Conservation (phyloP, 2,113 vertebrate species). For the Caranx melampygus region DNA sequence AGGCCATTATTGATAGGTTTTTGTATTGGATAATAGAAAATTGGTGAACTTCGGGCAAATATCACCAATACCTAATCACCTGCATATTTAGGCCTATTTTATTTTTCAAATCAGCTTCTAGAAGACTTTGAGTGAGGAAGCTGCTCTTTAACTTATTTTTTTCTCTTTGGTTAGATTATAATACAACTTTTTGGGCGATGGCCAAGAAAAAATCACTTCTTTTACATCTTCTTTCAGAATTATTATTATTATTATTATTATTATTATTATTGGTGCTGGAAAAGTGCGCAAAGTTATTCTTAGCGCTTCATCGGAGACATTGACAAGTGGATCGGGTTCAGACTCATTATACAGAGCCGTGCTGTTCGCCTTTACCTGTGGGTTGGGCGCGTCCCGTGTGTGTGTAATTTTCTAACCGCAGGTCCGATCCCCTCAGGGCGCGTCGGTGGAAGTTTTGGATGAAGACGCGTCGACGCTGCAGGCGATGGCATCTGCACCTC, state of each 20-base stretch:
- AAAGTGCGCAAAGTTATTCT: not conserved
- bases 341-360: rapidly evolving
- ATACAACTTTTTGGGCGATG: not conserved
- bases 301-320: not conserved
- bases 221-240: not conserved
- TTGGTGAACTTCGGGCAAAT: not conserved
- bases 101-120: not conserved
- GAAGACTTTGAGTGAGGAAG: no score
- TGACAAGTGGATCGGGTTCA: not conserved
- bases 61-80: not conserved
- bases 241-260: no score
- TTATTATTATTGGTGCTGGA: no score
- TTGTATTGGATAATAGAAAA: no score
- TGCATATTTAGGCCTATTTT: no score
- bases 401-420: constrained; percentile 42
- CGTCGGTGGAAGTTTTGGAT: constrained; percentile 85
- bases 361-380: not conserved
- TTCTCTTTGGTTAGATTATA: not conserved
- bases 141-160: not conserved
- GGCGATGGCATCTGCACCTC: constrained; percentile 89
- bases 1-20: not conserved
- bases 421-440: constrained; percentile 79
- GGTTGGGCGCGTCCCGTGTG: not conserved
- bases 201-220: no score
- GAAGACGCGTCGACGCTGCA: constrained; percentile 90